These are phyloP conservation scores for Scarus forsteni DNA, from an alignment of 2,797 vertebrate genomes.

Conservation along the genomic window DNA sequence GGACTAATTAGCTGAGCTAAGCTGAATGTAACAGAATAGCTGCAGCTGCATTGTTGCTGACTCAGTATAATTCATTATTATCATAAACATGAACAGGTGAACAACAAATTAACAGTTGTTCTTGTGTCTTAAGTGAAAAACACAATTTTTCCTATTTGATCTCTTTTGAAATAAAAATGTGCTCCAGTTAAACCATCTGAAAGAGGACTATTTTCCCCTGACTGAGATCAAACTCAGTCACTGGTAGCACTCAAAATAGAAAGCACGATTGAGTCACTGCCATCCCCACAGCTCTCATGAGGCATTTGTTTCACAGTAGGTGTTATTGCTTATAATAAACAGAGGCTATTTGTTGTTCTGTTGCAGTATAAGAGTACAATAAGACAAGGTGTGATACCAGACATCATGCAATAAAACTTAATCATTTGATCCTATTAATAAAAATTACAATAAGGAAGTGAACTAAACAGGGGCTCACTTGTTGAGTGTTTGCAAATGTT, in stretches of 20 bases:
- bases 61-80: constrained; percentile 11
- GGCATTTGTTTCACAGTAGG: constrained; percentile 68
- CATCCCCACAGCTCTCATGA: constrained; percentile 68
- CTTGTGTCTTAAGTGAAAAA: constrained; percentile 1
- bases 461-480: neutral
- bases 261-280: constrained; percentile 72
- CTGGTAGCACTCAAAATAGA: constrained; percentile 73
- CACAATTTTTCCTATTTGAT: neutral
- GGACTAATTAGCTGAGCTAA: constrained; percentile 20
- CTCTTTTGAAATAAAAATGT: constrained; percentile 3
- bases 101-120: neutral
- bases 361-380: constrained; percentile 43
- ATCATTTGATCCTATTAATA: too few relatives aligned
- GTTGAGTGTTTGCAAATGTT: neutral
- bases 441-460: neutral
- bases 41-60: constrained; percentile 18
- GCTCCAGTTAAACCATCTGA: constrained; percentile 32
- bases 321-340: constrained; percentile 59
- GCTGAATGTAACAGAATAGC: constrained; percentile 10
- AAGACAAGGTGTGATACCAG: constrained; percentile 3
- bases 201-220: constrained; percentile 38
- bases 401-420: neutral
- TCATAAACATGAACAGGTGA: constrained; percentile 16
- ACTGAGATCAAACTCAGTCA: constrained; percentile 55
- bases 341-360: constrained; percentile 46